phyloP scores from a whole-genome alignment of 2,113 vertebrate species.

The Casuarius casuarius region DNA sequence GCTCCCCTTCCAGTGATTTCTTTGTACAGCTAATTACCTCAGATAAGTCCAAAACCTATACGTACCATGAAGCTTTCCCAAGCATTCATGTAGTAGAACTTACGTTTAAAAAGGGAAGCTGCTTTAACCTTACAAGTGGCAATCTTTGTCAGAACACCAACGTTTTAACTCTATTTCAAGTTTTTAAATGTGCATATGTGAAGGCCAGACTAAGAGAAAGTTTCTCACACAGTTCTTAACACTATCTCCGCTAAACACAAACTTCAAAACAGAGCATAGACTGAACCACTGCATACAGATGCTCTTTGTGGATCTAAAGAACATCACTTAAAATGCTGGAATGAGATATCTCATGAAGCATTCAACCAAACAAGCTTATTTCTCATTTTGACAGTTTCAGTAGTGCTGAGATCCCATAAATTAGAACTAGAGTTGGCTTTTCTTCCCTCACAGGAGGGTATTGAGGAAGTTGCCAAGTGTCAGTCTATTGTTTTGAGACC shows the following conservation, averaged over 20 bases:
- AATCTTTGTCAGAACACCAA: not conserved
- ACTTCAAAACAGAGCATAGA: not conserved
- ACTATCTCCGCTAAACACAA: not conserved
- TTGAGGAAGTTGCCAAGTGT: not conserved
- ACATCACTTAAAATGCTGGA: not conserved
- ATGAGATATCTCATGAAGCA: not conserved
- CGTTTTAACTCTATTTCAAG: not conserved
- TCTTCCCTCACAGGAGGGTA: not conserved
- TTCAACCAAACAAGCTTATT: not conserved
- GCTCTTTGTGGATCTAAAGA: not conserved
- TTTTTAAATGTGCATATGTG: not conserved
- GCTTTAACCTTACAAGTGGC: not conserved
- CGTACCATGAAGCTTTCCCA: not conserved
- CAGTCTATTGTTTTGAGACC: not conserved
- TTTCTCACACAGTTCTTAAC: not conserved
- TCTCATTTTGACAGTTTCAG: not conserved
- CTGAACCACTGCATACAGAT: not conserved
- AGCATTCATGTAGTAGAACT: not conserved
- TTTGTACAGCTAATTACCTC: not conserved
- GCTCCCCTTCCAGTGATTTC: not conserved
- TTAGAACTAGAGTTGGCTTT: not conserved
- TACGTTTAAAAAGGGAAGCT: not conserved
- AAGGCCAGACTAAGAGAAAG: not conserved
- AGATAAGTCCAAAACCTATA: not conserved
- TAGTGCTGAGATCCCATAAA: not conserved